Evolutionary conservation across 2,888 invertebrate genomes (phyloP).

Genomic region (Phania funesta): DNA sequence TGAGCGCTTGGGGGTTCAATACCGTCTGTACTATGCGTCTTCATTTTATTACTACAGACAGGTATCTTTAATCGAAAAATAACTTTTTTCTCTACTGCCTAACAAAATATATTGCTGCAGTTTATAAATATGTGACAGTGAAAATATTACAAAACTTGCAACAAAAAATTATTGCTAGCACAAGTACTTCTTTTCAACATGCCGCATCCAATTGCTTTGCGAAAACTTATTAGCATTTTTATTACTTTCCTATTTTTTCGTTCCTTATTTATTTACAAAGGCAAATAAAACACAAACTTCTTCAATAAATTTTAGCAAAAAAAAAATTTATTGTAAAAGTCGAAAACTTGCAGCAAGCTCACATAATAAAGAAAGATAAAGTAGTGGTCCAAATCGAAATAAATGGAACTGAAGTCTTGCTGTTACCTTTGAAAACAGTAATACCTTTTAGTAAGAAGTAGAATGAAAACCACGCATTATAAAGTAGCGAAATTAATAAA

Average conservation of each 20-base stretch:
- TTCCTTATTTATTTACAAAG: background rate
- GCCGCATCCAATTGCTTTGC: background rate
- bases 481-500: too few relatives aligned
- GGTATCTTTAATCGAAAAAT: too few relatives aligned
- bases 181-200: background rate
- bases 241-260: constrained; percentile 12
- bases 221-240: constrained; percentile 18
- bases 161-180: background rate
- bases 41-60: too few relatives aligned
- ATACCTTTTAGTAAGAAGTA: too few relatives aligned
- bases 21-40: too few relatives aligned
- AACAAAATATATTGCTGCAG: background rate
- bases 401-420: background rate
- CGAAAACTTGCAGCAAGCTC: background rate
- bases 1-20: too few relatives aligned
- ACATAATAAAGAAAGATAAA: background rate
- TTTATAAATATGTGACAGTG: constrained; percentile 15
- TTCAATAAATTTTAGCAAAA: background rate
- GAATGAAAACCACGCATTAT: too few relatives aligned
- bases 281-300: background rate
- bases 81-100: background rate
- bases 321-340: constrained; percentile 19
- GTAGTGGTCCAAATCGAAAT: constrained; percentile 1
- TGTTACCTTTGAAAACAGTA: background rate
- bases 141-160: constrained; percentile 28